Evolutionary conservation across 2,113 vertebrate genomes (phyloP).

Genomic region (Pica pica): DNA sequence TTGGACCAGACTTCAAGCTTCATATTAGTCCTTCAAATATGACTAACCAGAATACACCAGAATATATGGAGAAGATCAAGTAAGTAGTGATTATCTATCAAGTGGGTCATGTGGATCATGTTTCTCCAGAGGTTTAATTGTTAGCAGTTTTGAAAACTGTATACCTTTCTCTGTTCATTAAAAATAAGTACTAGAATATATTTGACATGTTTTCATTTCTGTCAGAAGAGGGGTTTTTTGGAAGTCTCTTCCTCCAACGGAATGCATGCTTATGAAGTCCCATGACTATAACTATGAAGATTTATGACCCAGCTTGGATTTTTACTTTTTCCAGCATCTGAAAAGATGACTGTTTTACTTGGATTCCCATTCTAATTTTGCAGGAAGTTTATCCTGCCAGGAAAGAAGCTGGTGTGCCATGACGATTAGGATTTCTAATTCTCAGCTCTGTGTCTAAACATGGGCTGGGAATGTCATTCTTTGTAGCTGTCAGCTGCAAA

Average conservation of each 20-base stretch:
- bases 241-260: not conserved
- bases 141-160: not conserved
- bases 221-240: not conserved
- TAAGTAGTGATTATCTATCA: constrained; percentile 58
- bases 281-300: not conserved
- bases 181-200: not conserved
- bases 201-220: not conserved
- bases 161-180: not conserved
- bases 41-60: constrained; percentile 85
- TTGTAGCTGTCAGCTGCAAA: not conserved
- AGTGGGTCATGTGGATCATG: not conserved
- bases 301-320: not conserved
- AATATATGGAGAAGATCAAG: constrained; percentile 88
- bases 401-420: not conserved
- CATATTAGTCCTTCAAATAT: constrained; percentile 87
- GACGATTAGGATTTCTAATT: not conserved
- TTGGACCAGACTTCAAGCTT: constrained; percentile 84
- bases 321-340: not conserved
- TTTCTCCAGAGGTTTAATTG: not conserved
- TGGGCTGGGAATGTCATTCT: not conserved
- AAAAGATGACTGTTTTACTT: not conserved
- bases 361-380: not conserved
- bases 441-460: not conserved
- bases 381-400: not conserved
- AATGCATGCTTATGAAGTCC: not conserved